Conservation (phyloP, 2,113 vertebrate genomes). For the Ciconia maguari region DNA sequence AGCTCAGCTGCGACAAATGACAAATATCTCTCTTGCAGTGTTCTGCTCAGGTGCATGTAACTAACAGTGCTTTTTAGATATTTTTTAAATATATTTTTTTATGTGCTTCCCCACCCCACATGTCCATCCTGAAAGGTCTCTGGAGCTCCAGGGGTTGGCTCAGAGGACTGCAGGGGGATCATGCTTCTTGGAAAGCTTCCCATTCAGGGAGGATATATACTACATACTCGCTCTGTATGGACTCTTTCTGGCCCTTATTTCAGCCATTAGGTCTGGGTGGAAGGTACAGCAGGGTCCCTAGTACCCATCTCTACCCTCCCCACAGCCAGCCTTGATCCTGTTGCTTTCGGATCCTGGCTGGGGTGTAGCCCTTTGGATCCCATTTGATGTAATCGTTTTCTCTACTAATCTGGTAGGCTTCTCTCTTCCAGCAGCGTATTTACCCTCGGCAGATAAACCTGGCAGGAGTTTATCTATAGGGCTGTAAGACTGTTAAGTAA, state of each 20-base stretch:
- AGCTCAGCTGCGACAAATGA: neutral
- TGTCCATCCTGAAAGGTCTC: neutral
- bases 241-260: neutral
- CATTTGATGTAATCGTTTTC: neutral
- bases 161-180: neutral
- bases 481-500: slow-evolving; percentile 52
- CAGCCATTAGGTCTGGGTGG: neutral
- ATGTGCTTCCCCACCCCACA: neutral
- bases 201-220: neutral
- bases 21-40: neutral
- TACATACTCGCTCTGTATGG: neutral
- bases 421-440: neutral
- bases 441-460: slow-evolving; percentile 1
- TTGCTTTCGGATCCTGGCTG: neutral
- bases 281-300: neutral
- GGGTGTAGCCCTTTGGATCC: neutral
- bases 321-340: neutral
- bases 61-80: neutral
- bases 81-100: neutral
- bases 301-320: neutral
- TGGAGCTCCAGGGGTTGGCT: neutral
- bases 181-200: neutral
- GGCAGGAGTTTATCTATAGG: slow-evolving; percentile 37
- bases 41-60: neutral
- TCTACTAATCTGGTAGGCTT: neutral